Evolutionary conservation across 2,113 vertebrate species (phyloP), one percentile per base, ranked within the genome.

Genomic region (Tylochromis polylepis): DNA sequence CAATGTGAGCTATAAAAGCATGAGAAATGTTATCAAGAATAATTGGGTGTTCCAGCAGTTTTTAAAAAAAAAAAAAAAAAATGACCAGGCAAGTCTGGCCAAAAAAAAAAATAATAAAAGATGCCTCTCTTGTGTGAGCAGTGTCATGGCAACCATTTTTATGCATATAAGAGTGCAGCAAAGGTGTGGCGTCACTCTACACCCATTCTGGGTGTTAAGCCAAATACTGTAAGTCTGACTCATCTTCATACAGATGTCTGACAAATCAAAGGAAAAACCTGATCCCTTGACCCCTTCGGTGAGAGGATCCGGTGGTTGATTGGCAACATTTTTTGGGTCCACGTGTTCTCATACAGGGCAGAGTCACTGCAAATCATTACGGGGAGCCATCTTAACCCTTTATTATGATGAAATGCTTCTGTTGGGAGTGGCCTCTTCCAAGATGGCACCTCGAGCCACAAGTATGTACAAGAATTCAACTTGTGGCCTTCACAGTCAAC

Each of bases 161-260:
- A 79, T 29, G 11, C 11, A 62, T 10, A 15, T 11, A 29, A 29
- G 18, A 55, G 15, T 22, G 78, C n/a, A 27, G 3, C 3, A 5
- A 24, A 53, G 55, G 85, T 8, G 78, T 82, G 67, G 56, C 56
- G 34, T 65, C 12, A 80, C 31, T 75, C 79, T 51, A 58, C 55
- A 57, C 38, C 34, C 53, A 60, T 57, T 0, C 14, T 78, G 77
- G 83, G 81, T 56, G 85, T 88, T 85, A 15, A 81, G 5, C 43
- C 14, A 72, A 81, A 72, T 56, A 46, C 72, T 77, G 72, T 53
- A 53, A 51, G 11, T n/a, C 46, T 77, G 49, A 31, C 43, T 77
- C 46, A 77, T 77, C 11, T 34, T 77, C 0, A 14, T 53, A 2
- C 20, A 77, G 11, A 51, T 46, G 22, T 27, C 27, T 75, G 46